Base-by-base conservation (phyloP, 2,888 invertebrate genomes). In the Rhagium mordax region DNA sequence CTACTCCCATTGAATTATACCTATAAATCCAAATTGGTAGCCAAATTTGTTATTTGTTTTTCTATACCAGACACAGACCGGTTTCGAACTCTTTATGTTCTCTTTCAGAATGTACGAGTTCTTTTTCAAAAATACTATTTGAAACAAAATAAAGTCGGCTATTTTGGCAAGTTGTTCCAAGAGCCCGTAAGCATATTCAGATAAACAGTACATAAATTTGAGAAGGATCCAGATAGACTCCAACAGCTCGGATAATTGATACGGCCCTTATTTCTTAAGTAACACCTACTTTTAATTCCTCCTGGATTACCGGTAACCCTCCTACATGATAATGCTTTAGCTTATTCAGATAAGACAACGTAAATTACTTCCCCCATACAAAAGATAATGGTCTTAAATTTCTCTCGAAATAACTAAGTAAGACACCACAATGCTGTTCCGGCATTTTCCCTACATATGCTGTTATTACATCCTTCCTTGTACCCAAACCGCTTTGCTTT, bases 391-490 rank as follows among this genome's bases (percentile, higher is more conserved):
- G 49, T 29, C 69, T 69, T 69, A 49, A 69, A 69, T 60, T 69
- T 69, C 69, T 48, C 61, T 51, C n/a, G 57, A 64, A 59, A 69
- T 69, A 51, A 41, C 66, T 67, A 29, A 59, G 71, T 41, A 71
- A 55, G 64, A 51, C 55, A 65, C 59, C 51, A 51, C 64, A 69
- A 48, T 72, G 67, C 53, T 57, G 60, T 60, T 72, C 57, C 48
- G 49, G 64, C 33, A 48, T 60, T 60, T 72, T 55, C 72, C 57
- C 51, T 72, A 64, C 69, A 72, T 69, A 69, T 64, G 69, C 68
- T 69, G 16, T 51, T 61, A 67, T 33, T 59, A 29, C 62, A 65
- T 67, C 59, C 61, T 41, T 60, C 64, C 59, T 55, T 47, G 69
- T 57, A 16, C 48, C 48, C 51, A 57, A 48, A 57, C 64, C 41